Conservation (phyloP, 2,797 vertebrate genomes). For the Gymnoscopelus braueri region DNA sequence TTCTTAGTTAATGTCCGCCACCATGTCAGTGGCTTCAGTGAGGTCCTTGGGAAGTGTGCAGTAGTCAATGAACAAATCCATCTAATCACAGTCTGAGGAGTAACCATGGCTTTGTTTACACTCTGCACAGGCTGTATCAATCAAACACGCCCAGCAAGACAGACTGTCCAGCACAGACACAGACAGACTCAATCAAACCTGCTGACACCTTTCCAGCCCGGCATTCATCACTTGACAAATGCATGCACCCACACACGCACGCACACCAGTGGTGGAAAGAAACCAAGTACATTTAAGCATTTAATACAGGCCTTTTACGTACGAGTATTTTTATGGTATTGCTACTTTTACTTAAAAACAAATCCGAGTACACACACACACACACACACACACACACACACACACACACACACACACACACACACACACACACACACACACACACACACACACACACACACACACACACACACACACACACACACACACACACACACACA, state of each 20-base stretch:
- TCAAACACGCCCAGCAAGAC: conserved; percentile 37
- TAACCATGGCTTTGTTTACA: conserved; percentile 34
- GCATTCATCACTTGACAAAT: conserved; percentile 35
- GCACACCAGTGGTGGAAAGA: not conserved
- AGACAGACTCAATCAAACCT: conserved; percentile 50
- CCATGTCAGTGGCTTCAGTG: too few relatives aligned
- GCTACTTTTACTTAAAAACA: too few relatives aligned
- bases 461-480: not conserved
- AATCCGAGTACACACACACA: too few relatives aligned
- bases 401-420: not conserved
- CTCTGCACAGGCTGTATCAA: not conserved
- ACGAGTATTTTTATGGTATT: too few relatives aligned
- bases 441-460: not conserved
- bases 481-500: too few relatives aligned
- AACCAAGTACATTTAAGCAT: too few relatives aligned
- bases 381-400: not conserved
- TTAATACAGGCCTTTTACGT: too few relatives aligned
- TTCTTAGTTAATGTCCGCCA: too few relatives aligned
- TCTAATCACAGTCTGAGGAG: not conserved
- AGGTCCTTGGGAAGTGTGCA: not conserved
- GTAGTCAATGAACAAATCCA: conserved; percentile 15
- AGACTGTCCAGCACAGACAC: conserved; percentile 30
- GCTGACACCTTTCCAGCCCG: conserved; percentile 38
- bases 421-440: too few relatives aligned
- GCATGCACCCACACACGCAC: conserved; percentile 17